These are phyloP conservation scores for Hydrocynus forskahlii DNA, from an alignment of 2,797 vertebrate genomes.

Conservation along the genomic window DNA sequence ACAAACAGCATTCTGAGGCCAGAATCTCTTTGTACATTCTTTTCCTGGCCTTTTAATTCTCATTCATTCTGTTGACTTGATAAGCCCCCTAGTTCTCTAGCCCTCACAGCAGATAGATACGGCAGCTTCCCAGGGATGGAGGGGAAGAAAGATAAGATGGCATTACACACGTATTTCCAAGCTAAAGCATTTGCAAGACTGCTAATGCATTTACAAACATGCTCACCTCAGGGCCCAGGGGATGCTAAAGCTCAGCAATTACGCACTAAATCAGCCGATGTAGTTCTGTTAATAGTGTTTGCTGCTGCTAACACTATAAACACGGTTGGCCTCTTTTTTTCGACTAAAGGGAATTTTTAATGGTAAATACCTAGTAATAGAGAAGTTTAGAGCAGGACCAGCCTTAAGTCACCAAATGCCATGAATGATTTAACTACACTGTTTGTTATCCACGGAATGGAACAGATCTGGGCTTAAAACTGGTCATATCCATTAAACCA, in stretches of 20 bases:
- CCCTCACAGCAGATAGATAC: not conserved
- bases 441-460: not conserved
- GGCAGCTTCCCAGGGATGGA: not conserved
- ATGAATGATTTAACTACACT: not conserved
- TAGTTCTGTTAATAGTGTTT: constrained; percentile 28
- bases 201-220: constrained; percentile 20
- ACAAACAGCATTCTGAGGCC: not conserved
- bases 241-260: constrained; percentile 27
- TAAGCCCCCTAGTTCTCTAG: constrained; percentile 1
- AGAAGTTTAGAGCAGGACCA: not conserved
- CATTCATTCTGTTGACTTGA: constrained; percentile 10
- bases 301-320: constrained; percentile 3
- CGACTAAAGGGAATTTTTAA: not conserved
- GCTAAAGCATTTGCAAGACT: not conserved
- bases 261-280: constrained; percentile 14
- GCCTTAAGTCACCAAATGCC: not conserved
- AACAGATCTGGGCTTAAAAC: not conserved
- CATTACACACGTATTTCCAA: constrained; percentile 8
- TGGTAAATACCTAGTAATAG: not conserved
- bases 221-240: not conserved
- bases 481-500: not conserved
- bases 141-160: constrained; percentile 7
- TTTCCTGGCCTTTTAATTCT: constrained; percentile 10
- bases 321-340: not conserved
- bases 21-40: constrained; percentile 2